Percentiles rank a stretch among this genome's conserved stretches.
phyloP scores from a whole-genome alignment of 1,140 invertebrate species.

The Bombus confusus region DNA sequence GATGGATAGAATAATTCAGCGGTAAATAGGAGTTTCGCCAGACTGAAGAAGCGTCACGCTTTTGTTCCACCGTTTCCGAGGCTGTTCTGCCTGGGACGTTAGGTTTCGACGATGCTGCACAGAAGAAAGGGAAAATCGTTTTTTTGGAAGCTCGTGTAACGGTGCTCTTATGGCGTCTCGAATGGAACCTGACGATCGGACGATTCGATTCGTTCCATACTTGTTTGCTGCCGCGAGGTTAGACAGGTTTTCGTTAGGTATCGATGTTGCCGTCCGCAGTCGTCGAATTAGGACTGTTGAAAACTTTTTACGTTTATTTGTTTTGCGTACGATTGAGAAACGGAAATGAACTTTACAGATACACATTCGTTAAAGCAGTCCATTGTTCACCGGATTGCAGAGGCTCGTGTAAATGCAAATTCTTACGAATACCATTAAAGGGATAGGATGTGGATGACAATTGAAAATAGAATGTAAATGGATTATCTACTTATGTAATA shows the following conservation, averaged over 20 bases:
- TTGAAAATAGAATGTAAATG: too few relatives aligned
- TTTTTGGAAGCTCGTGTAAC: slow-evolving; percentile 4
- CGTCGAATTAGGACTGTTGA: neutral
- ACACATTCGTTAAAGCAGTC: too few relatives aligned
- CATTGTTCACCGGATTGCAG: too few relatives aligned
- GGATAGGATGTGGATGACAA: too few relatives aligned
- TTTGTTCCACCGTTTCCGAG: neutral
- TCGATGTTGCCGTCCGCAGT: neutral
- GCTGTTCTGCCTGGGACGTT: neutral
- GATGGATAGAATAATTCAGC: slow-evolving; percentile 34
- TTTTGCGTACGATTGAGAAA: too few relatives aligned
- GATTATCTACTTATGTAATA: too few relatives aligned
- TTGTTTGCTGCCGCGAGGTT: neutral
- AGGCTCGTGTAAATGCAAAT: too few relatives aligned
- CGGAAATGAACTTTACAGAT: too few relatives aligned
- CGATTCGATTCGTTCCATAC: slow-evolving; percentile 19
- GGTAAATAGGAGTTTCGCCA: neutral
- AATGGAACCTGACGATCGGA: neutral
- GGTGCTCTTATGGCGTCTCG: slow-evolving; percentile 3
- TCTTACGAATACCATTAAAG: too few relatives aligned
- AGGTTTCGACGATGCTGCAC: neutral
- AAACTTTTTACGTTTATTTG: neutral
- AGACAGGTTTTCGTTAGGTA: neutral
- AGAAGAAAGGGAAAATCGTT: slow-evolving; percentile 5
- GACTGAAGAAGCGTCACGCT: slow-evolving; percentile 4